Evolutionary conservation across 2,888 invertebrate genomes (phyloP).

Genomic region (Latrodectus elegans): DNA sequence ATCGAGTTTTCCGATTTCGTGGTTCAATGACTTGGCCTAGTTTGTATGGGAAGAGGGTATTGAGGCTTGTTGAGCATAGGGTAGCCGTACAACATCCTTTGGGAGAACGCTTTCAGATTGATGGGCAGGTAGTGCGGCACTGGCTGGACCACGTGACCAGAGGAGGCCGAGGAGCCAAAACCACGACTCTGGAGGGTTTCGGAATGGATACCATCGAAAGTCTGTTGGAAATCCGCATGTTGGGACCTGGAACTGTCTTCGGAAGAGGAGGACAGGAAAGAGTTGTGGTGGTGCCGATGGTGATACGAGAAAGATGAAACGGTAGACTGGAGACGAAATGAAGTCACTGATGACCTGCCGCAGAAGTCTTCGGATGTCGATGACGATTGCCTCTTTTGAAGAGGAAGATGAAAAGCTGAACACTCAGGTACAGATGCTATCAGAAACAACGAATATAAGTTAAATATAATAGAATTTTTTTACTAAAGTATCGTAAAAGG

Average conservation of each 20-base stretch:
- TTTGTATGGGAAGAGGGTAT: constrained; percentile 48
- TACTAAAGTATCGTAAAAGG: too few relatives aligned
- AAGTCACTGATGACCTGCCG: constrained; percentile 35
- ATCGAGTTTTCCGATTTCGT: too few relatives aligned
- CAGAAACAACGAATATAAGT: background rate
- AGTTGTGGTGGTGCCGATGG: constrained; percentile 41
- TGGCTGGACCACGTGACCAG: constrained; percentile 65
- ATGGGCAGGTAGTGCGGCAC: constrained; percentile 69
- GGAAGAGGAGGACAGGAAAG: constrained; percentile 20
- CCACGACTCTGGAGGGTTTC: constrained; percentile 8
- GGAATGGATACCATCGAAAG: constrained; percentile 17
- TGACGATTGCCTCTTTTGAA: constrained; percentile 49
- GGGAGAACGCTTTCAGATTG: constrained; percentile 62
- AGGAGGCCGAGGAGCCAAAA: constrained; percentile 26
- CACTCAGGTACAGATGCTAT: constrained; percentile 38
- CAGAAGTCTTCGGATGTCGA: constrained; percentile 45
- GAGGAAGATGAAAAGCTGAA: constrained; percentile 65
- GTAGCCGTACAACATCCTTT: constrained; percentile 62
- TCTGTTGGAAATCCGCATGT: constrained; percentile 27
- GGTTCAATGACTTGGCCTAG: constrained; percentile 43
- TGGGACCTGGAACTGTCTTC: constrained; percentile 27
- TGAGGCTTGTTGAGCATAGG: constrained; percentile 65
- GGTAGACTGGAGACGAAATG: constrained; percentile 49
- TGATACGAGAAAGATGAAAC: constrained; percentile 59
- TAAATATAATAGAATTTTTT: background rate